Percentiles rank a stretch among this genome's conserved stretches.
phyloP scores from a whole-genome alignment of 2,888 invertebrate genomes.

The Phanerotoma sp. region DNA sequence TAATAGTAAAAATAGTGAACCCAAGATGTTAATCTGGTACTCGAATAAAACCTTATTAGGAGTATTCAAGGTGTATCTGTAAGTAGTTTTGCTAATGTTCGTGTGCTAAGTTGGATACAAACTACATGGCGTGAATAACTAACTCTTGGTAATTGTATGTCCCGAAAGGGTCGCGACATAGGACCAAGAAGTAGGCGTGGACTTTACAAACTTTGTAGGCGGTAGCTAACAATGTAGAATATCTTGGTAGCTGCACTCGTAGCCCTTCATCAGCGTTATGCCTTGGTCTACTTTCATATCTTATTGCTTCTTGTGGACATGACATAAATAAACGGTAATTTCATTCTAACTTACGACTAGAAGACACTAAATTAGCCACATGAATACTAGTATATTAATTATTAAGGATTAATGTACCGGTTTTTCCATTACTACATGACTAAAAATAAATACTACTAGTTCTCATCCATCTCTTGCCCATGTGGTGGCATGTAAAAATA shows the following conservation, averaged over 20 bases:
- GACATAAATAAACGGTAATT: slow-evolving; percentile 54
- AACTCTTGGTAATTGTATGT: slow-evolving; percentile 45
- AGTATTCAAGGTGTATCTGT: no score
- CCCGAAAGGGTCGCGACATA: slow-evolving; percentile 38
- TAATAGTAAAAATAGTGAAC: no score
- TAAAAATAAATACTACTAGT: no score
- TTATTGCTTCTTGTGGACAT: slow-evolving; percentile 22
- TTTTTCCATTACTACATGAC: no score
- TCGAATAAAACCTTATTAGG: no score
- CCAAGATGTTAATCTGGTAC: no score
- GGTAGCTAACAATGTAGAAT: slow-evolving; percentile 41
- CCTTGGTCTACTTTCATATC: slow-evolving; percentile 31
- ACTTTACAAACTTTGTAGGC: slow-evolving; percentile 36
- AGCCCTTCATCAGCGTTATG: slow-evolving; percentile 55
- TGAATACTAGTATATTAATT: background rate
- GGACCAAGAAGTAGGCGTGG: slow-evolving; percentile 16
- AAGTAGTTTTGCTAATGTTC: slow-evolving; percentile 14
- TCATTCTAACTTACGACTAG: slow-evolving; percentile 24
- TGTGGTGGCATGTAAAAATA: no score
- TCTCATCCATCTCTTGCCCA: no score
- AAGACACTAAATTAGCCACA: background rate
- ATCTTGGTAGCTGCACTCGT: slow-evolving; percentile 46
- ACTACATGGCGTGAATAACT: slow-evolving; percentile 24
- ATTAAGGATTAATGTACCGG: background rate
- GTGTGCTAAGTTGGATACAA: slow-evolving; percentile 24